phyloP scores from a whole-genome alignment of 2,888 invertebrate genomes.

The Aradus depressus region DNA sequence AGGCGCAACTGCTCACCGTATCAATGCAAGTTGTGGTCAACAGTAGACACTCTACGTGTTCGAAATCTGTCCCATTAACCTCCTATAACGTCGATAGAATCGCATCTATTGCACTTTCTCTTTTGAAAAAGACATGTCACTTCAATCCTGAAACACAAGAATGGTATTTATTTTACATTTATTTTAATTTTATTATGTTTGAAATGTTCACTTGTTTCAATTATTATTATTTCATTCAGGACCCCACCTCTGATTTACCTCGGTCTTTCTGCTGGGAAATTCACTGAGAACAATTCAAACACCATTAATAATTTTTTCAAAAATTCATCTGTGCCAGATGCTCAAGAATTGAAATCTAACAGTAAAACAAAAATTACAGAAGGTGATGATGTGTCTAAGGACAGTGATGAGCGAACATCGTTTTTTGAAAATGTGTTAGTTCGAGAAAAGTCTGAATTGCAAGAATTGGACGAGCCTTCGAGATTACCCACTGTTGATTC shows the following conservation, averaged over 20 bases:
- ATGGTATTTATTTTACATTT: slow-evolving; percentile 32
- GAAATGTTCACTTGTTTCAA: not conserved
- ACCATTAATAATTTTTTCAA: slow-evolving; percentile 46
- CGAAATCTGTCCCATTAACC: slow-evolving; percentile 50
- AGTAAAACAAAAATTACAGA: slow-evolving; percentile 1
- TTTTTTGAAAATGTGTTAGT: slow-evolving; percentile 17
- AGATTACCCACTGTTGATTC: not conserved
- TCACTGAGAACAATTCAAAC: slow-evolving; percentile 40
- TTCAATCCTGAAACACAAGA: slow-evolving; percentile 31
- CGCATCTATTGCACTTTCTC: slow-evolving; percentile 50
- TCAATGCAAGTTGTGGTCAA: slow-evolving; percentile 51
- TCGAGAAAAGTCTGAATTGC: not conserved
- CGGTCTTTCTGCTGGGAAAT: slow-evolving; percentile 69
- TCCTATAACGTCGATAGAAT: slow-evolving; percentile 57
- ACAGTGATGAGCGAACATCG: slow-evolving; percentile 4
- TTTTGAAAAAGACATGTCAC: slow-evolving; percentile 51
- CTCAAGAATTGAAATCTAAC: not conserved
- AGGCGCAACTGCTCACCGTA: slow-evolving; percentile 66
- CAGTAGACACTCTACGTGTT: slow-evolving; percentile 45
- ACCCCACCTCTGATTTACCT: slow-evolving; percentile 53
- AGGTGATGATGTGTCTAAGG: not conserved
- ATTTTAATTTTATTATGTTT: not conserved
- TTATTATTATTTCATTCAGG: slow-evolving; percentile 33
- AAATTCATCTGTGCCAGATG: slow-evolving; percentile 31
- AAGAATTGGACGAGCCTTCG: not conserved